Evolutionary conservation across 37 sponge, comb jelly and placozoan genomes (phyloP), one percentile per base, ranked within the genome.

Genomic region (Beroe forskalii): DNA sequence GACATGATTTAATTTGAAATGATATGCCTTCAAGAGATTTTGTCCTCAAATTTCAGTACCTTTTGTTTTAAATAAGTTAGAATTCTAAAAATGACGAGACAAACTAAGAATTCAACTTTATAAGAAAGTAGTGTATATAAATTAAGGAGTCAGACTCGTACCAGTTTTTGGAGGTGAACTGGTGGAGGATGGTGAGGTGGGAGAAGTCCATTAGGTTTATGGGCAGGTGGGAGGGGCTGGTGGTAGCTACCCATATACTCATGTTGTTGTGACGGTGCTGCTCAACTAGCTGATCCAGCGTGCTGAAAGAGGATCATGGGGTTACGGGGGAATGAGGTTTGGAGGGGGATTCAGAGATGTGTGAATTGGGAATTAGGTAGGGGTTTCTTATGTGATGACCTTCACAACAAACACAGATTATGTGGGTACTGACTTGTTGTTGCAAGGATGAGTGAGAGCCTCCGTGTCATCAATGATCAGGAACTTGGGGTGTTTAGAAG

Each of bases 101-200:
- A n/a, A n/a, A n/a, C n/a, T n/a, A n/a, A n/a, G n/a, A n/a, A n/a
- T n/a, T n/a, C n/a, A n/a, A n/a, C n/a, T n/a, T n/a, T n/a, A n/a
- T n/a, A n/a, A n/a, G n/a, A n/a, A n/a, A n/a, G n/a, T n/a, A n/a
- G n/a, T n/a, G n/a, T n/a, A n/a, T n/a, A n/a, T n/a, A n/a, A n/a
- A n/a, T n/a, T n/a, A n/a, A n/a, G n/a, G n/a, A n/a, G n/a, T n/a
- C n/a, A n/a, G n/a, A n/a, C 8, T 41, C 86, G 3, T 12, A 80
- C 86, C 86, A 80, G 86, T 44, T 33, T 80, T 80, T 80, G 30
- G 86, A 80, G n/a, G 86, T 80, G 55, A 44, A 80, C 55, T 80
- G 86, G 27, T 80, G 86, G n/a, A 80, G 86, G 43, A 80, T 25
- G 40, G 86, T 37, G n/a, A 80, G 86, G 30, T 32, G 28, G 25